Conservation (phyloP, 1,140 invertebrate species). For the Amphibalanus amphitrite region DNA sequence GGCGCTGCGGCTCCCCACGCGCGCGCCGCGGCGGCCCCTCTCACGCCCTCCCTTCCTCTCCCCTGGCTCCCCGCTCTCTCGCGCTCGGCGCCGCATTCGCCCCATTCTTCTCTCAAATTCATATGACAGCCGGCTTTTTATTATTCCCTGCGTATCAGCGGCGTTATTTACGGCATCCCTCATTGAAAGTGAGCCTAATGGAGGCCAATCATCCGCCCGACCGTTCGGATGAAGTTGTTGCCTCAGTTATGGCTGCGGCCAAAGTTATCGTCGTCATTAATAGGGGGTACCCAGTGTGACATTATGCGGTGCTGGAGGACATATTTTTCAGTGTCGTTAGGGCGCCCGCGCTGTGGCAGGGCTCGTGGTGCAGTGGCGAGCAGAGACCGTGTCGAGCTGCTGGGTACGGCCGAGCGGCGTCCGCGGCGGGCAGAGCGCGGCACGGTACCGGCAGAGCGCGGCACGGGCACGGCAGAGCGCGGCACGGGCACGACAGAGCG, state of each 20-base stretch:
- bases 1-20: neutral
- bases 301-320: neutral
- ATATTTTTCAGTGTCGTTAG: neutral
- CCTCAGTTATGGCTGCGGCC: neutral
- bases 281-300: neutral
- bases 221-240: neutral
- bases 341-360: too few species aligned
- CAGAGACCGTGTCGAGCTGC: too few species aligned
- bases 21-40: neutral
- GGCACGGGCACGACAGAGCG: too few species aligned
- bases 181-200: neutral
- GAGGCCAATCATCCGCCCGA: neutral
- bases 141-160: neutral
- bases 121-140: neutral
- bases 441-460: too few species aligned
- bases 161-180: neutral
- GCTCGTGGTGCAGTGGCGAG: too few species aligned
- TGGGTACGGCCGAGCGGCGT: too few species aligned
- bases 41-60: neutral
- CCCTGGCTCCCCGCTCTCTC: neutral
- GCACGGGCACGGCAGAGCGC: too few species aligned
- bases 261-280: neutral
- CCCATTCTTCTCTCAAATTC: slow-evolving; percentile 1
- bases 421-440: too few species aligned
- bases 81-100: neutral